Conservation (phyloP, 2,888 invertebrate genomes). For the Agrochola litura region DNA sequence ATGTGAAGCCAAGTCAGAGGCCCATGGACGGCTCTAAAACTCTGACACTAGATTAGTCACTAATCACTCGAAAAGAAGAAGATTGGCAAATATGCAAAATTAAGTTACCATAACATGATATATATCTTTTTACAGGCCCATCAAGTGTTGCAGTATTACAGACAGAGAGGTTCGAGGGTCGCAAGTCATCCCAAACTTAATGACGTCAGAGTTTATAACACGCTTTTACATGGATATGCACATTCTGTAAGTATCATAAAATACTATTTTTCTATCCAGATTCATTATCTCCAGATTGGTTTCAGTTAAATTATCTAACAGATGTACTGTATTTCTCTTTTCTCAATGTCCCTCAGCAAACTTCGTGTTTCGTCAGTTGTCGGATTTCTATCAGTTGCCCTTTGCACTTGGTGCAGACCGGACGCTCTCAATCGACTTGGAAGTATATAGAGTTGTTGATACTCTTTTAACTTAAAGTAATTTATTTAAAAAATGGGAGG, state of each 20-base stretch:
- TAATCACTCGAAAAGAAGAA: no score
- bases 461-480: no score
- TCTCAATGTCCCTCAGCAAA: no score
- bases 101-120: not conserved
- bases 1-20: no score
- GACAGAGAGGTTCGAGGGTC: constrained; percentile 74
- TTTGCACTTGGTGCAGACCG: no score
- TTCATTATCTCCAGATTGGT: not conserved
- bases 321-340: not conserved
- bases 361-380: no score
- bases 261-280: not conserved
- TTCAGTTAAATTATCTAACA: not conserved
- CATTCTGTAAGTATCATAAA: constrained; percentile 82
- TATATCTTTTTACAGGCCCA: constrained; percentile 74
- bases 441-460: no score
- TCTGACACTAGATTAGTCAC: no score
- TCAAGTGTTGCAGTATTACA: constrained; percentile 85
- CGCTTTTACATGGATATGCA: constrained; percentile 93
- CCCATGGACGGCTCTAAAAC: no score
- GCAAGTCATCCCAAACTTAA: constrained; percentile 79
- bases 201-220: constrained; percentile 92
- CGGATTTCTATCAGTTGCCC: no score
- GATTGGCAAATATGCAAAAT: not conserved
- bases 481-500: no score
- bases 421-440: no score